Conservation (phyloP, 2,888 invertebrate species). For the Galerucella pusilla region DNA sequence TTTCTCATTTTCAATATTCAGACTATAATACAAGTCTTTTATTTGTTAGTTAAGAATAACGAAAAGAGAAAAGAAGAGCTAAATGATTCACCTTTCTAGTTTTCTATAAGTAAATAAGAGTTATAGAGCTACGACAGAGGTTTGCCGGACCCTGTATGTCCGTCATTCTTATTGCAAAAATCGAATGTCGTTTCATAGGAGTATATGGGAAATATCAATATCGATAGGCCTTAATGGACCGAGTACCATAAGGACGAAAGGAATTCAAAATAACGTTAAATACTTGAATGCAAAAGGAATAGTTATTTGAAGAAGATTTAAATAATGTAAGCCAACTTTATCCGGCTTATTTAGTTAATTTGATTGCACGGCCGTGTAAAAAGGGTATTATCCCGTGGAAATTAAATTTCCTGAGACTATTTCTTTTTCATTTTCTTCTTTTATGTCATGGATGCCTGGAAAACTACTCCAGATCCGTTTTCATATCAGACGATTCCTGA, state of each 20-base stretch:
- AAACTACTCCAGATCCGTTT: conserved; percentile 23
- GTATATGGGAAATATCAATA: too few relatives aligned
- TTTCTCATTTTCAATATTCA: too few relatives aligned
- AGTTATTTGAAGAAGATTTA: background rate
- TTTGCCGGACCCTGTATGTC: too few relatives aligned
- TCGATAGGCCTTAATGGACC: too few relatives aligned
- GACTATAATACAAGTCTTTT: too few relatives aligned
- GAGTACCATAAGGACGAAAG: background rate
- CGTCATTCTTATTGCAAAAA: too few relatives aligned
- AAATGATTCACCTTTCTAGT: too few relatives aligned
- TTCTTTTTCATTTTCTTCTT: conserved; percentile 21
- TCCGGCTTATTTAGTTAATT: conserved; percentile 7
- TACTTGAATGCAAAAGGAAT: background rate
- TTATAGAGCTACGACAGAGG: too few relatives aligned
- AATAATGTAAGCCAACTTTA: background rate
- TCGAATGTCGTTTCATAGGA: background rate
- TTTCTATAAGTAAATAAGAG: too few relatives aligned
- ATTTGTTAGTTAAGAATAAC: too few relatives aligned
- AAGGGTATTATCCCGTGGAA: conserved; percentile 11
- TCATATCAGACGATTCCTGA: conserved; percentile 28
- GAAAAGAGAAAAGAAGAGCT: too few relatives aligned
- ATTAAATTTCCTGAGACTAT: conserved; percentile 21
- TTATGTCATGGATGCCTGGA: conserved; percentile 16
- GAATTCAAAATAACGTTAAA: background rate
- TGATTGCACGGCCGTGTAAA: background rate